Evolutionary conservation across 2,888 invertebrate genomes (phyloP).

Genomic region (Parthenolecanium corni): DNA sequence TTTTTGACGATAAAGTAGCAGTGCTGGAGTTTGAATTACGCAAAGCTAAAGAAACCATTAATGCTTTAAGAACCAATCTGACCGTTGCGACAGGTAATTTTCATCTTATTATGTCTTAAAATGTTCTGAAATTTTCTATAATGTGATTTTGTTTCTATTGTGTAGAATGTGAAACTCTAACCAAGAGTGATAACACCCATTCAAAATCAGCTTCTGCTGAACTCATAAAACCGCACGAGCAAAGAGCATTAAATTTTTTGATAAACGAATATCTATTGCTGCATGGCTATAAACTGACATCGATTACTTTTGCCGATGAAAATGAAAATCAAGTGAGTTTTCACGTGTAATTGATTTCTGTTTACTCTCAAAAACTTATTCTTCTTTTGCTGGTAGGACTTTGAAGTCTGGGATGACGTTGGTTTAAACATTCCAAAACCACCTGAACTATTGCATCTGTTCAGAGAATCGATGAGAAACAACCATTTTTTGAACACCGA

Average conservation of each 20-base stretch:
- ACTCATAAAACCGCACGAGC: conserved; percentile 64
- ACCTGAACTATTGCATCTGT: conserved; percentile 56
- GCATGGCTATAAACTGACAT: conserved; percentile 71
- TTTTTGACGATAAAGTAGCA: conserved; percentile 66
- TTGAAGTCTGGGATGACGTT: conserved; percentile 74
- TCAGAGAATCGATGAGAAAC: conserved; percentile 43
- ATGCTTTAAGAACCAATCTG: conserved; percentile 64
- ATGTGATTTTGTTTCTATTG: conserved; percentile 10
- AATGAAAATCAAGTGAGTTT: conserved; percentile 64
- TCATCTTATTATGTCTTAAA: neutral
- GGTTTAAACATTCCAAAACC: conserved; percentile 75
- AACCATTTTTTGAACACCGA: conserved; percentile 3
- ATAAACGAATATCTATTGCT: conserved; percentile 73
- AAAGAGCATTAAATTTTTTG: conserved; percentile 70
- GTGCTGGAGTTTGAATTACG: conserved; percentile 77
- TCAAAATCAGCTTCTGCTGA: conserved; percentile 31
- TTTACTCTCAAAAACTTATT: neutral
- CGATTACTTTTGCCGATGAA: conserved; percentile 83
- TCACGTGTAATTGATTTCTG: neutral
- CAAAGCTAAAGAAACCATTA: conserved; percentile 76
- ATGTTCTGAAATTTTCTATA: neutral
- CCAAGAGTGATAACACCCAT: conserved; percentile 41
- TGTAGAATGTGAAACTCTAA: conserved; percentile 44
- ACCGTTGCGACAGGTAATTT: conserved; percentile 59
- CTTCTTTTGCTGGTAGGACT: conserved; percentile 33